phyloP scores from a whole-genome alignment of 2,113 vertebrate genomes.

The Rhinolophus sinicus region DNA sequence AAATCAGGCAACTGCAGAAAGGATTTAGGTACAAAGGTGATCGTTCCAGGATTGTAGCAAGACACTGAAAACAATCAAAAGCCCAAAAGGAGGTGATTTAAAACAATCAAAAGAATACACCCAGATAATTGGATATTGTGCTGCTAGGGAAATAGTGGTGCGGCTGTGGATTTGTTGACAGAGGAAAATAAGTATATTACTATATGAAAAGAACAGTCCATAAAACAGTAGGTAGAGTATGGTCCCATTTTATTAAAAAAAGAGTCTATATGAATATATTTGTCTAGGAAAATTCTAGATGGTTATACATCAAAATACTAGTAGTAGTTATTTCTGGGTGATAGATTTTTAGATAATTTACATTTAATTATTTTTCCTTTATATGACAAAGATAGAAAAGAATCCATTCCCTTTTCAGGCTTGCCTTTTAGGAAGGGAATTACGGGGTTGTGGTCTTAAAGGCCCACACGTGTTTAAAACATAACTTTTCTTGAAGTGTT shows the following conservation, averaged over 20 bases:
- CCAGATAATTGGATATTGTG: neutral
- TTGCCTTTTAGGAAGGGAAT: neutral
- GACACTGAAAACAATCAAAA: neutral
- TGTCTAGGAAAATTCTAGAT: slow-evolving; percentile 32
- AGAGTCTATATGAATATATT: neutral
- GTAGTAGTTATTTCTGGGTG: neutral
- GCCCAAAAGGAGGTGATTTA: neutral
- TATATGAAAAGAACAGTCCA: neutral
- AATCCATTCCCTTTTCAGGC: slow-evolving; percentile 30
- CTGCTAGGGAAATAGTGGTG: neutral
- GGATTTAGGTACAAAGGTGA: neutral
- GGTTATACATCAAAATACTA: neutral
- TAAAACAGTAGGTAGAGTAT: neutral
- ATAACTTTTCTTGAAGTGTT: neutral
- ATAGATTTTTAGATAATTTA: slow-evolving; percentile 18
- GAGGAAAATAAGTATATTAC: neutral
- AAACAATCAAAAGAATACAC: neutral
- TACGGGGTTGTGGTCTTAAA: neutral
- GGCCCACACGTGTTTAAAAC: neutral
- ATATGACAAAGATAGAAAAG: slow-evolving; percentile 5
- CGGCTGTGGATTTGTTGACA: neutral
- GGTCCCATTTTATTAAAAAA: neutral
- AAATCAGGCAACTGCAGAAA: neutral
- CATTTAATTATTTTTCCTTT: slow-evolving; percentile 24
- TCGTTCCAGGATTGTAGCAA: neutral